phyloP scores from a whole-genome alignment of 2,888 invertebrate genomes.

The Ophion costatus region DNA sequence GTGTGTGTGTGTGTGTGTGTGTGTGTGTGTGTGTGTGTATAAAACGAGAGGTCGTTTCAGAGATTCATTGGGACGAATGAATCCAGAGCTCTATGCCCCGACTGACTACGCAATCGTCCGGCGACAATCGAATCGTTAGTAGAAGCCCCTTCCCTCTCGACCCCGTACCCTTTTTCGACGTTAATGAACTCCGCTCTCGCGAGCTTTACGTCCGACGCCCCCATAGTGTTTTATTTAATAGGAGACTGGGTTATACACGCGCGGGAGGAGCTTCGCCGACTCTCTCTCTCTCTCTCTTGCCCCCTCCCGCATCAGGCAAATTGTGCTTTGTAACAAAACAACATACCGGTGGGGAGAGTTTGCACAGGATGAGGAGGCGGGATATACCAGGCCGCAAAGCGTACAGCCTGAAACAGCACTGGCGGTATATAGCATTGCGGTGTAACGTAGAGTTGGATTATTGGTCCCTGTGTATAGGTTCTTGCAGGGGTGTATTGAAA shows the following conservation, averaged over 20 bases:
- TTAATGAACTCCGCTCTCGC: constrained; percentile 78
- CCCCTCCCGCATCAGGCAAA: constrained; percentile 64
- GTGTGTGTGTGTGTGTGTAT: too few species aligned
- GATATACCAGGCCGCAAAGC: constrained; percentile 47
- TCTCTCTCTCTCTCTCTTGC: constrained; percentile 35
- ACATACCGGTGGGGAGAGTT: constrained; percentile 56
- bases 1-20: too few species aligned
- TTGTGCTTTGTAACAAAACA: constrained; percentile 80
- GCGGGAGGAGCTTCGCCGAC: constrained; percentile 43
- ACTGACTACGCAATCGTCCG: constrained; percentile 76
- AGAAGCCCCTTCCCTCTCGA: constrained; percentile 27
- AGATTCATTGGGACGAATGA: constrained; percentile 70
- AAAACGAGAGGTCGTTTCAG: constrained; percentile 55
- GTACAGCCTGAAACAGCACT: constrained; percentile 61
- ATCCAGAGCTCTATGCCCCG: constrained; percentile 61
- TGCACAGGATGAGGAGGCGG: constrained; percentile 48
- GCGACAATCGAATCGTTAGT: constrained; percentile 79
- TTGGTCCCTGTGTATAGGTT: constrained; percentile 71
- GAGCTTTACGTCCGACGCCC: constrained; percentile 74
- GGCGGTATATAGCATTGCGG: constrained; percentile 68
- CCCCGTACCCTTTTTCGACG: constrained; percentile 59
- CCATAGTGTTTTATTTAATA: constrained; percentile 80
- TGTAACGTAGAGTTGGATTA: constrained; percentile 79
- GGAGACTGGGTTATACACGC: constrained; percentile 74
- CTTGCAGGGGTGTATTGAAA: constrained; percentile 59